Evolutionary conservation across 2,113 vertebrate species (phyloP), one percentile per base, ranked within the genome.

Genomic region (Furnarius figulus): DNA sequence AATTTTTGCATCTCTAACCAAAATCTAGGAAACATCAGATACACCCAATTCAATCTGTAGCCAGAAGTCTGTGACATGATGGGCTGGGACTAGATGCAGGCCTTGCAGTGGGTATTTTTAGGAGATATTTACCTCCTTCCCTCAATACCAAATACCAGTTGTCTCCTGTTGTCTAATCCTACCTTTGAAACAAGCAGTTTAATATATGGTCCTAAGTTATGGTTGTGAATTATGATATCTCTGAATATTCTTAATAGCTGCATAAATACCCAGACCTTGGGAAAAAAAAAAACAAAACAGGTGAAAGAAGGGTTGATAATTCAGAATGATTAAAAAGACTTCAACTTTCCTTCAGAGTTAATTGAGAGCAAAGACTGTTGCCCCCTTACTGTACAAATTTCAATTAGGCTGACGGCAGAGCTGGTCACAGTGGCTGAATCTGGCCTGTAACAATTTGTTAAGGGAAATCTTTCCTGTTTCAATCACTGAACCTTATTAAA

Each of bases 371-470:
- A 93, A 93, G 77, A 40, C 74, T 74, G n/a, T 53, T 88, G 50
- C 63, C 76, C 90, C 61, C 61, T 95, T 35, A 15, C 24, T 19
- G 56, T 56, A 68, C 77, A 50, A 2, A 74, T 94, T 90, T 90
- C 92, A 95, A 35, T 88, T 83, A 93, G 46, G 66, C 83, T 84
- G 76, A 44, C 4, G 13, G 79, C 91, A 93, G 76, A 92, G 73
- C 87, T 95, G 76, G 89, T 86, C 86, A 89, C 84, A 89, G 86
- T 93, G 81, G 44, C 93, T 92, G 94, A 90, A 84, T 89, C 72
- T 91, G 56, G 23, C 83, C 86, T 86, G 39, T 71, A 74, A 89
- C 70, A 89, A 85, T 93, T 95, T 80, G 55, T 86, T 91, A 75
- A 78, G 62, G 87, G 87, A 95, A 93, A 89, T 90, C 91, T 84